Evolutionary conservation across 1,140 invertebrate species (phyloP).

Genomic region (Sinella curviseta): DNA sequence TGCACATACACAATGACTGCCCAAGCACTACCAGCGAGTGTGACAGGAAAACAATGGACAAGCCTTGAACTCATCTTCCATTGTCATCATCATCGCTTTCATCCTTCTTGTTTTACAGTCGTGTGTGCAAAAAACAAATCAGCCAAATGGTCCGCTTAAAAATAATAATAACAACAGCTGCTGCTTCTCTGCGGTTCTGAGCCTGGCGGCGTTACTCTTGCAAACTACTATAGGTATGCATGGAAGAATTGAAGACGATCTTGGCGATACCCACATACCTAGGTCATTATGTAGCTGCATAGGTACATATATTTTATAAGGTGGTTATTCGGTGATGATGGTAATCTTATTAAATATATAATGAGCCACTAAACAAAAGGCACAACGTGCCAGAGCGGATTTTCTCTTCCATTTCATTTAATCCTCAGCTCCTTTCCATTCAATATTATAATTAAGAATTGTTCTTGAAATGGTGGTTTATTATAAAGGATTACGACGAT

Average conservation of each 20-base stretch:
- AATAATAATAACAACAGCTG: not conserved
- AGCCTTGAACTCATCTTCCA: not conserved
- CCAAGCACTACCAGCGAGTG: not conserved
- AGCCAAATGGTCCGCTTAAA: not conserved
- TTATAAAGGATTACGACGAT: no score
- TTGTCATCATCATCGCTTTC: not conserved
- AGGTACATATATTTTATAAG: no score
- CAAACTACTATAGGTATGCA: no score
- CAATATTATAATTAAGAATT: slow-evolving; percentile 1
- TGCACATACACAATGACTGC: not conserved
- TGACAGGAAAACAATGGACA: not conserved
- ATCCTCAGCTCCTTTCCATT: not conserved
- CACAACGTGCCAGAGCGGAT: not conserved
- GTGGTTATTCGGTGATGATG: not conserved
- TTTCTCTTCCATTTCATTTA: slow-evolving; percentile 4
- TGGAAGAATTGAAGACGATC: no score
- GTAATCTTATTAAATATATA: slow-evolving; percentile 17
- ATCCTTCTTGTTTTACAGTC: not conserved
- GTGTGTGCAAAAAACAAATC: not conserved
- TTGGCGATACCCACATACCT: no score
- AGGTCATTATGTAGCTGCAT: no score
- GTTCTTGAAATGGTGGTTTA: no score
- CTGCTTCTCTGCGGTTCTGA: not conserved
- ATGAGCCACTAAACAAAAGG: not conserved
- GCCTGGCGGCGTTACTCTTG: not conserved